Evolutionary conservation across 1,140 invertebrate genomes (phyloP), one percentile per base, ranked within the genome.

Genomic region (Pogonognathellus flavescens): DNA sequence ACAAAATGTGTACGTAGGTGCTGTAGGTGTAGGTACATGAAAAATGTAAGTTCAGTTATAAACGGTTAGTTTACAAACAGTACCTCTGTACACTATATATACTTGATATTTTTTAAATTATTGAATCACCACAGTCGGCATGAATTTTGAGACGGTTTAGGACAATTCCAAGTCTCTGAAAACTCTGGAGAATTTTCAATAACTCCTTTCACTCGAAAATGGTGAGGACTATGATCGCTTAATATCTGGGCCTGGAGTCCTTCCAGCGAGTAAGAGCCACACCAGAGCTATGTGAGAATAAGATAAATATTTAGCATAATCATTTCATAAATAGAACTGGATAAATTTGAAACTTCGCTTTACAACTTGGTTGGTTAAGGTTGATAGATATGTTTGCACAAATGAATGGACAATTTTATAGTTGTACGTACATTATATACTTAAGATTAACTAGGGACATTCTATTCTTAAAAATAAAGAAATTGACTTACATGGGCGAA

Each of bases 151-250:
- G 80, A 16, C 0, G 80, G 80, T 8, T 14, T 49, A 20, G 93
- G 92, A 91, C 97, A 99, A 1, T 94, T 93, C 91, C 95, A 99
- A 2, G 94, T 93, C 76, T 93, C 90, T 0, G 95, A 93, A 90
- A 99, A 99, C 85, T 98, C 96, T 70, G 93, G 90, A 0, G 94
- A 96, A 90, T 99, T 99, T 62, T 94, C 94, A 4, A 98, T 90
- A 0, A 95, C 94, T 0, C 96, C 97, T 62, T 93, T 93, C 0
- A 98, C 94, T 70, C 97, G 93, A 89, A 95, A 93, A 88, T 93
- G 91, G 6, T 93, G 93, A 0, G 95, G 96, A 84, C 94, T 93
- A 89, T 97, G 96, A 41, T 93, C 93, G 86, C 85, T 86, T 18
- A 41, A 41, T 25, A 86, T 60, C 80, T 86, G 85, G 6, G 60